These are phyloP conservation scores for Tympanoctomys barrerae DNA, from an alignment of 2,797 vertebrate species.

Conservation along the genomic window DNA sequence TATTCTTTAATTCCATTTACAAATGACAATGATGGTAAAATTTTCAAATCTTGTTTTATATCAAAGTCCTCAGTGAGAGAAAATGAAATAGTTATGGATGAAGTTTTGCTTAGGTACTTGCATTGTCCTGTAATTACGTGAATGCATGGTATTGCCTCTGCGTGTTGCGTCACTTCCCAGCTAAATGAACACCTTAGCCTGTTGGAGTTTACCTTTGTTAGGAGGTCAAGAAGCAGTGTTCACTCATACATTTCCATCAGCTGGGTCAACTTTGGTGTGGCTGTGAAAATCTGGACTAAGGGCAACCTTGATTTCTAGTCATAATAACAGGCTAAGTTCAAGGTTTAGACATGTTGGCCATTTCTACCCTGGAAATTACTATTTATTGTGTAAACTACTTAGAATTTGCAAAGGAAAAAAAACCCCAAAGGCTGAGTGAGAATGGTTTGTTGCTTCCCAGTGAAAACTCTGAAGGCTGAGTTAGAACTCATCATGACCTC, in stretches of 20 bases:
- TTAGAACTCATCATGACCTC: slow-evolving; percentile 59
- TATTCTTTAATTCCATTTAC: not conserved
- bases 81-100: not conserved
- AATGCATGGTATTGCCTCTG: not conserved
- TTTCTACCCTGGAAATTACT: slow-evolving; percentile 75
- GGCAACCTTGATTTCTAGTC: slow-evolving; percentile 73
- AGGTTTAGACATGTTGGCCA: slow-evolving; percentile 68
- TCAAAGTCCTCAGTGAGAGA: not conserved
- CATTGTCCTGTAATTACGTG: not conserved
- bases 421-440: slow-evolving; percentile 60
- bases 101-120: not conserved
- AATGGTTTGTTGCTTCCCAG: slow-evolving; percentile 67
- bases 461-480: slow-evolving; percentile 60
- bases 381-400: slow-evolving; percentile 79
- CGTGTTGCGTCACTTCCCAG: not conserved
- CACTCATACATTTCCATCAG: slow-evolving; percentile 43
- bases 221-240: slow-evolving; percentile 47
- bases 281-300: slow-evolving; percentile 77
- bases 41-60: slow-evolving; percentile 15
- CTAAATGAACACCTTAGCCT: slow-evolving; percentile 27
- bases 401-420: slow-evolving; percentile 43
- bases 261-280: slow-evolving; percentile 63
- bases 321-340: slow-evolving; percentile 77
- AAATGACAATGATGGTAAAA: not conserved
- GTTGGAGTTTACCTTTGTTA: slow-evolving; percentile 49